Evolutionary conservation across 2,113 vertebrate genomes (phyloP).

Genomic region (Romanogobio albipinnatus): DNA sequence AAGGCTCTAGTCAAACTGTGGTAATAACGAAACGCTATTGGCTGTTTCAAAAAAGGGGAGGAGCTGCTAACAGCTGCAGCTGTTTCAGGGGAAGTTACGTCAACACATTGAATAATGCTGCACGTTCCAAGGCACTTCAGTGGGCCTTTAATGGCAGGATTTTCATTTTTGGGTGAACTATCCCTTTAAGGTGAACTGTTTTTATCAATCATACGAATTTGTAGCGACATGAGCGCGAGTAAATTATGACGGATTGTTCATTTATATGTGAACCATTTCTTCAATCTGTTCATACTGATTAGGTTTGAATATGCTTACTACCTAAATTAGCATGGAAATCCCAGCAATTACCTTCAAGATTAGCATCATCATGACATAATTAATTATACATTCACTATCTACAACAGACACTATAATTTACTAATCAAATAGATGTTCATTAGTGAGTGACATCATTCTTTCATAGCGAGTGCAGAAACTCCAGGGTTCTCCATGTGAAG

Average conservation of each 20-base stretch:
- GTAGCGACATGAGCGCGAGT: not conserved
- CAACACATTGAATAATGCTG: no score
- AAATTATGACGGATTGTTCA: not conserved
- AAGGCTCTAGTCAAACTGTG: no score
- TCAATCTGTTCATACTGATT: not conserved
- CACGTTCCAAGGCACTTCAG: no score
- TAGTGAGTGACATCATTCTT: conserved; percentile 34
- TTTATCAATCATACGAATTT: not conserved
- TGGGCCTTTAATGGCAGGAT: no score
- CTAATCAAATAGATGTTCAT: conserved; percentile 28
- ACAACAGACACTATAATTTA: conserved; percentile 19
- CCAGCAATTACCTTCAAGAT: not conserved
- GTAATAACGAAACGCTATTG: no score
- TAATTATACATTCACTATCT: conserved; percentile 45
- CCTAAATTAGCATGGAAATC: not conserved
- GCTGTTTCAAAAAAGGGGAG: no score
- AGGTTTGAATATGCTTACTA: not conserved
- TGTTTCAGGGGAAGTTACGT: no score
- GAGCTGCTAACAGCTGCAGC: no score
- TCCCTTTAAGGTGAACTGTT: not conserved
- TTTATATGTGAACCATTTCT: not conserved
- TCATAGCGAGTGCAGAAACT: conserved; percentile 33
- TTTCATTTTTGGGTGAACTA: no score
- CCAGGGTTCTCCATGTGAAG: conserved; percentile 5
- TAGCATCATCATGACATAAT: conserved; percentile 8